These are phyloP conservation scores for Pica pica DNA, from an alignment of 2,113 vertebrate genomes.

Conservation along the genomic window DNA sequence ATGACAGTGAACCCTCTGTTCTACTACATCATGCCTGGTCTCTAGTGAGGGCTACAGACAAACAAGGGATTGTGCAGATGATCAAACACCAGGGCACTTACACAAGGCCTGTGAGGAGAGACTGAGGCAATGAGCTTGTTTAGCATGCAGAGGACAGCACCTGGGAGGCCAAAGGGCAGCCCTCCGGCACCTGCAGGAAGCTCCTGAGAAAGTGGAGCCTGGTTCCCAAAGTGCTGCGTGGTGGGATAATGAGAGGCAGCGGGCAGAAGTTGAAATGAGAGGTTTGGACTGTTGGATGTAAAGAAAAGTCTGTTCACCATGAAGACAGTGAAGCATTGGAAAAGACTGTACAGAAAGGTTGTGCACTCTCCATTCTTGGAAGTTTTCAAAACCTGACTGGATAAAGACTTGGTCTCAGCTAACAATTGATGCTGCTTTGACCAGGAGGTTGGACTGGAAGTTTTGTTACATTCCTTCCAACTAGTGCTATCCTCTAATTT, in stretches of 20 bases:
- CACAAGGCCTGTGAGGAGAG: neutral
- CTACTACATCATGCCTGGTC: neutral
- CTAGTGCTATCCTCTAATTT: neutral
- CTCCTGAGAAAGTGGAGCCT: neutral
- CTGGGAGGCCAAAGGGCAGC: neutral
- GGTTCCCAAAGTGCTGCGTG: fast-evolving
- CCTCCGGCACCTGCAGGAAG: neutral
- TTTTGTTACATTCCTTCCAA: neutral
- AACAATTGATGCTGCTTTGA: neutral
- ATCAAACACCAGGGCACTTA: neutral
- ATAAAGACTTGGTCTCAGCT: neutral
- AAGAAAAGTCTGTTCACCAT: neutral
- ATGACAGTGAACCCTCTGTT: neutral
- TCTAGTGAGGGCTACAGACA: neutral
- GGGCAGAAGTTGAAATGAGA: neutral
- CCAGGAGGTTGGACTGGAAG: neutral
- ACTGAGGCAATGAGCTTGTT: neutral
- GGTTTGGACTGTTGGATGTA: neutral
- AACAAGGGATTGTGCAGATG: neutral
- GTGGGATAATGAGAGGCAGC: fast-evolving
- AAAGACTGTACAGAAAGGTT: neutral
- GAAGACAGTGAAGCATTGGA: neutral
- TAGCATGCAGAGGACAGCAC: neutral
- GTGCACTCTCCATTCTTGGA: neutral
- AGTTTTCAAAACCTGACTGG: neutral